Conservation (phyloP, 1,140 invertebrate genomes). For the Coptotermes formosanus region DNA sequence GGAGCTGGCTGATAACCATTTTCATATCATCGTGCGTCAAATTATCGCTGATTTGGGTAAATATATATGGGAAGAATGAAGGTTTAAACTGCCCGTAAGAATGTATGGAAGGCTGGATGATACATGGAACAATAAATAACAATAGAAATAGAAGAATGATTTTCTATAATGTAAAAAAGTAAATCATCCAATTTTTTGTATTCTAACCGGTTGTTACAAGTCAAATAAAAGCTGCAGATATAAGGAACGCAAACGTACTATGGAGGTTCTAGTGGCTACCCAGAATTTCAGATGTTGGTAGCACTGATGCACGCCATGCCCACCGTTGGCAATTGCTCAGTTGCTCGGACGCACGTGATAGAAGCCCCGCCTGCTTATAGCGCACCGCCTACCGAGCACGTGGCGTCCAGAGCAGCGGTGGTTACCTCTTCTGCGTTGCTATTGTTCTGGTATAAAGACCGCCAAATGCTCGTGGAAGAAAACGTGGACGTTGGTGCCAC, state of each 20-base stretch:
- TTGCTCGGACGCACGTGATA: background rate
- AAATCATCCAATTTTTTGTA: no score
- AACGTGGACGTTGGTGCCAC: background rate
- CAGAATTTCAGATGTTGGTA: background rate
- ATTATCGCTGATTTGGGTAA: no score
- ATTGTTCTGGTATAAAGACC: background rate
- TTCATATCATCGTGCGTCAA: no score
- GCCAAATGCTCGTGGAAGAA: constrained; percentile 4
- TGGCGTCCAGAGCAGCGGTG: background rate
- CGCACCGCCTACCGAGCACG: background rate
- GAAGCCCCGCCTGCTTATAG: background rate
- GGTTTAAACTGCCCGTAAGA: no score
- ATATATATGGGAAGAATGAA: no score
- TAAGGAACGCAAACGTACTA: background rate
- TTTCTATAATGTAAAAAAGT: no score
- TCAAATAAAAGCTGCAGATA: background rate
- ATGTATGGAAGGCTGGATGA: no score
- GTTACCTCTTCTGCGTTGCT: background rate
- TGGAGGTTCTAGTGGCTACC: background rate
- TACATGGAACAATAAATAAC: no score
- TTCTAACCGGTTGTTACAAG: background rate
- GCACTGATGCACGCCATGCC: background rate
- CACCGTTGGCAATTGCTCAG: background rate
- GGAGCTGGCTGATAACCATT: no score
- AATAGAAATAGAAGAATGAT: no score